Evolutionary conservation across 2,797 vertebrate species (phyloP).

Genomic region (Xenentodon cancila): DNA sequence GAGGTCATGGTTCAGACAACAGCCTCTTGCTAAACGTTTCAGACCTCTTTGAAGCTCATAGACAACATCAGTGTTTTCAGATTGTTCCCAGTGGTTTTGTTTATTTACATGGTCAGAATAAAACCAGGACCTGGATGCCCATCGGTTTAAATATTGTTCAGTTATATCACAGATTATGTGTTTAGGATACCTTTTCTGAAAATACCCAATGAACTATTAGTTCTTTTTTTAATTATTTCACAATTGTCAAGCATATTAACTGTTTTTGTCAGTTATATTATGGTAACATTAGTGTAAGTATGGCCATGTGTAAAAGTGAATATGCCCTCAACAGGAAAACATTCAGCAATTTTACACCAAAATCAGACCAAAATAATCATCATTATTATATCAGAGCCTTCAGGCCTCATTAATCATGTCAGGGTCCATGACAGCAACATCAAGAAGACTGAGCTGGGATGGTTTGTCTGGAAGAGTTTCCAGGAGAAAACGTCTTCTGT

Average conservation of each 20-base stretch:
- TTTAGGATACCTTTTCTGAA: background rate
- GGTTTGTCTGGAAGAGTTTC: no score
- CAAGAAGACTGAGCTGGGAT: no score
- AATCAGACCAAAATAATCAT: no score
- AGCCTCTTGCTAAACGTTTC: no score
- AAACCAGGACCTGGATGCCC: background rate
- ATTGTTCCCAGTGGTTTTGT: background rate
- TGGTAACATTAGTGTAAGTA: background rate
- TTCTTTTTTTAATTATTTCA: background rate
- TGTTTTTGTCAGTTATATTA: background rate
- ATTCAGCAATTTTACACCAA: no score
- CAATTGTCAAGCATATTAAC: background rate
- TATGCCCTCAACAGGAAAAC: no score
- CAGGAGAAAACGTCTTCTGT: no score
- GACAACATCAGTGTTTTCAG: slow-evolving; percentile 14
- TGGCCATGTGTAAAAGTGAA: no score
- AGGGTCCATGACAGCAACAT: no score
- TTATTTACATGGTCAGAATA: background rate
- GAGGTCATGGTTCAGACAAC: background rate
- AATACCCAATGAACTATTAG: background rate
- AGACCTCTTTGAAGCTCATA: background rate
- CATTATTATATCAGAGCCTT: no score
- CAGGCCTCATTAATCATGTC: no score
- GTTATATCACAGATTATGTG: background rate
- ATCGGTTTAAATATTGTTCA: background rate